phyloP scores from a whole-genome alignment of 2,797 vertebrate species.

The Neosilurus hyrtlii region DNA sequence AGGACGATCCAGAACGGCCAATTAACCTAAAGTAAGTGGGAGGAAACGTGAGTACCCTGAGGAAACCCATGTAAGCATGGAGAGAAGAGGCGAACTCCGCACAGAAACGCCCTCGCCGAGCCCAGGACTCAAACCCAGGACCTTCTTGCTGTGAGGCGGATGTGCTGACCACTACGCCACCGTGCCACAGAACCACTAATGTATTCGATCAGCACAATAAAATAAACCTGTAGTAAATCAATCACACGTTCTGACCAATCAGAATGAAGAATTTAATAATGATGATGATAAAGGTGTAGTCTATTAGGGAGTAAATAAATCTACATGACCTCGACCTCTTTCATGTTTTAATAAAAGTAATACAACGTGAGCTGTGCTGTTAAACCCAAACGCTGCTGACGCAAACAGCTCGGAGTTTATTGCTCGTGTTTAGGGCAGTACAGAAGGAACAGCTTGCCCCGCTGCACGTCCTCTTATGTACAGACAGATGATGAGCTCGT shows the following conservation, averaged over 20 bases:
- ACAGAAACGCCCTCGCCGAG: too few relatives aligned
- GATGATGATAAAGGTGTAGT: background rate
- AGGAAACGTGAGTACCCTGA: too few relatives aligned
- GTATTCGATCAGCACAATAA: background rate
- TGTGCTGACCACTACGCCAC: too few relatives aligned
- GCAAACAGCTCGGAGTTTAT: constrained; percentile 27
- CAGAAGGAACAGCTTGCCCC: background rate
- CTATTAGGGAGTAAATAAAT: background rate
- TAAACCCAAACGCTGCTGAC: constrained; percentile 7
- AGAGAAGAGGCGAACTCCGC: too few relatives aligned
- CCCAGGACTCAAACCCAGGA: too few relatives aligned
- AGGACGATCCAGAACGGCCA: too few relatives aligned
- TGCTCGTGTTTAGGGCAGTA: constrained; percentile 23
- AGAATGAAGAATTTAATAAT: background rate
- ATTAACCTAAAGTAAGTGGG: too few relatives aligned
- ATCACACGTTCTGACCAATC: background rate
- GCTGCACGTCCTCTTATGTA: constrained; percentile 11
- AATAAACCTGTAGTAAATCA: background rate
- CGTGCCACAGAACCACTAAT: too few relatives aligned
- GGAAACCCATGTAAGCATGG: too few relatives aligned
- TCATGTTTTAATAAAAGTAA: background rate
- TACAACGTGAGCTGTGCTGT: background rate
- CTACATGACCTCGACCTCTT: too few relatives aligned
- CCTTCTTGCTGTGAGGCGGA: too few relatives aligned
- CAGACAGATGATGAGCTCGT: constrained; percentile 16